phyloP scores from a whole-genome alignment of 2,888 invertebrate species.

The Euphydryas editha region DNA sequence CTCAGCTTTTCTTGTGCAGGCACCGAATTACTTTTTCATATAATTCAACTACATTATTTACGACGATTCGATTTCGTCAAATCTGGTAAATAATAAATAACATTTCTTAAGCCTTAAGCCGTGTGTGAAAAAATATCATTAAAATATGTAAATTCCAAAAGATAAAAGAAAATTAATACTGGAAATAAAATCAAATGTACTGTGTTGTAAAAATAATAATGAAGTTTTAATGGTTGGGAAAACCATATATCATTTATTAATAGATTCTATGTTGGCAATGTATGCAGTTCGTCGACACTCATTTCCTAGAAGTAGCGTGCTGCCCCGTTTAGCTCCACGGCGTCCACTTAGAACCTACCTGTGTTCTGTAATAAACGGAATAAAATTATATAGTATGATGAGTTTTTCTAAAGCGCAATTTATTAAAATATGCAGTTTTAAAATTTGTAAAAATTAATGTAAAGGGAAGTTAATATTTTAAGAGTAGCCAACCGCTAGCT shows the following conservation, averaged over 20 bases:
- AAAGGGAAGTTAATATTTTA: no score
- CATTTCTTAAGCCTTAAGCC: neutral
- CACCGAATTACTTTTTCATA: slow-evolving; percentile 69
- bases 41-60: slow-evolving; percentile 16
- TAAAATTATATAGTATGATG: slow-evolving; percentile 25
- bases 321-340: slow-evolving; percentile 52
- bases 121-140: no score
- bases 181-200: slow-evolving; percentile 2
- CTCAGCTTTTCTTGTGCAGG: slow-evolving; percentile 49
- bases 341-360: slow-evolving; percentile 48
- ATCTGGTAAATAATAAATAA: neutral
- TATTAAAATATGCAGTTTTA: no score
- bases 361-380: slow-evolving; percentile 25
- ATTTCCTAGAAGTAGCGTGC: slow-evolving; percentile 65
- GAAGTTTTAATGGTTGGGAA: slow-evolving; percentile 41
- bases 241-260: slow-evolving; percentile 47
- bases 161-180: neutral
- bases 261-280: slow-evolving; percentile 44
- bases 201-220: slow-evolving; percentile 12
- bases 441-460: no score
- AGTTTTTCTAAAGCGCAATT: slow-evolving; percentile 8
- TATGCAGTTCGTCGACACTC: slow-evolving; percentile 58
- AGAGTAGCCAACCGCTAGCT: no score
- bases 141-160: neutral
- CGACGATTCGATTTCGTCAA: neutral